Base-by-base conservation (phyloP, 2,113 vertebrate genomes). In the Epinephelus lanceolatus region DNA sequence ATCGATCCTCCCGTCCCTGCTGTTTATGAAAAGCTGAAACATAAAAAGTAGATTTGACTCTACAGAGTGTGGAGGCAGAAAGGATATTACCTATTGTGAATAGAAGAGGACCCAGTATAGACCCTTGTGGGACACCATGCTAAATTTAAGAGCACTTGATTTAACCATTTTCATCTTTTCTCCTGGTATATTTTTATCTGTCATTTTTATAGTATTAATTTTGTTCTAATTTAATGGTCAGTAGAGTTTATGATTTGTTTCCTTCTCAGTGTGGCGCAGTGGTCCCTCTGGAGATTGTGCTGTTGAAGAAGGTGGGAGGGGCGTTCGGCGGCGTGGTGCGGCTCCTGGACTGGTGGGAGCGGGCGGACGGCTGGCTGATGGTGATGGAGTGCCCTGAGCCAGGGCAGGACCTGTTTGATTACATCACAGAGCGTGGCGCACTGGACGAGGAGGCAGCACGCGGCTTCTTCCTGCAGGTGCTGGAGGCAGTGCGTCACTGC, bases 351-450 rank as follows among this genome's bases (percentile, higher is more conserved):
- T 99, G 97, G 97, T 98, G 97, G 84, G 98, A 99, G 91, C 93
- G 95, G 52, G 92, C 95, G 0, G 97, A 98, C 70, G 97, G 97
- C 82, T 99, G 96, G 93, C 77, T 99, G 51, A 94, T 99, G 52
- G 94, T 97, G 59, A 96, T 99, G 96, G 97, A 99, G 91, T 93
- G 97, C 15, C 97, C 97, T 0, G 97, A 98, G 91, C 91, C 92
- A 42, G 97, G 96, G 30, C 97, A 98, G 92, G 98, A 99, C 56
- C 93, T 99, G 0, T 99, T 99, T 40, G 97, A 99, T 87, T 99
- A 97, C 92, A 98, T 99, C 91, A 99, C 98, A 0, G 97, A 98
- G 94, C 97, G 96, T 6, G 97, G 97, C 0, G 96, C 97, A 0
- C 90, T 99, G 87, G 97, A 96, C 10, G 98, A 99, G 91, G 95